Percentiles rank a stretch among this genome's conserved stretches.
Evolutionary conservation across 2,113 vertebrate genomes (phyloP).

Genomic region (Narcine bancroftii): DNA sequence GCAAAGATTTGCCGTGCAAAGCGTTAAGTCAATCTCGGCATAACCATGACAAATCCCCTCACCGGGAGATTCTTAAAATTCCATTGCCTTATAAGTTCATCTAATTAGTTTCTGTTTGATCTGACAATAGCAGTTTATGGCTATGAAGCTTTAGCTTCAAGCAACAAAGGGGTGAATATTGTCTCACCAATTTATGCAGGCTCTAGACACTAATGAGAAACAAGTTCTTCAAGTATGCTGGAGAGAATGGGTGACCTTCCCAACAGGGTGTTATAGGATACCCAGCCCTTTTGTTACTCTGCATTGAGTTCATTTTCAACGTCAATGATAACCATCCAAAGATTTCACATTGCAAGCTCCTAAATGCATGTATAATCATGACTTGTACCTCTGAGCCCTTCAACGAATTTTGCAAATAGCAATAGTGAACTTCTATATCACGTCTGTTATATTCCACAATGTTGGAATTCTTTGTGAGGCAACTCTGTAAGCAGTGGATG

Average conservation of each 20-base stretch:
- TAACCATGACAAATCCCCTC: constrained; percentile 24
- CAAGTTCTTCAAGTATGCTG: constrained; percentile 14
- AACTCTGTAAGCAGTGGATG: neutral
- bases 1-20: neutral
- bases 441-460: neutral
- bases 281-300: constrained; percentile 10
- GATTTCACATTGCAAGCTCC: neutral
- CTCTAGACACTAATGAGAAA: constrained; percentile 29
- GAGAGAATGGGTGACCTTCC: constrained; percentile 20
- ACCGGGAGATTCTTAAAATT: constrained; percentile 37
- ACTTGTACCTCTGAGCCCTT: neutral
- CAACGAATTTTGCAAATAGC: too few species aligned
- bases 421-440: neutral
- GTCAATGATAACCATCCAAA: constrained; percentile 15
- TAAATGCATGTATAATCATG: neutral
- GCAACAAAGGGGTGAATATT: constrained; percentile 27
- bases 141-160: constrained; percentile 27
- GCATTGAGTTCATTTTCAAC: constrained; percentile 27
- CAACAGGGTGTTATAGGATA: constrained; percentile 9
- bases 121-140: constrained; percentile 32
- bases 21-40: constrained; percentile 17
- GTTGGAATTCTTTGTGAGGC: neutral
- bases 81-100: constrained; percentile 22
- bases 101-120: constrained; percentile 37
- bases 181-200: constrained; percentile 37